phyloP scores from a whole-genome alignment of 2,888 invertebrate genomes.

The Listrodromus nycthemerus region DNA sequence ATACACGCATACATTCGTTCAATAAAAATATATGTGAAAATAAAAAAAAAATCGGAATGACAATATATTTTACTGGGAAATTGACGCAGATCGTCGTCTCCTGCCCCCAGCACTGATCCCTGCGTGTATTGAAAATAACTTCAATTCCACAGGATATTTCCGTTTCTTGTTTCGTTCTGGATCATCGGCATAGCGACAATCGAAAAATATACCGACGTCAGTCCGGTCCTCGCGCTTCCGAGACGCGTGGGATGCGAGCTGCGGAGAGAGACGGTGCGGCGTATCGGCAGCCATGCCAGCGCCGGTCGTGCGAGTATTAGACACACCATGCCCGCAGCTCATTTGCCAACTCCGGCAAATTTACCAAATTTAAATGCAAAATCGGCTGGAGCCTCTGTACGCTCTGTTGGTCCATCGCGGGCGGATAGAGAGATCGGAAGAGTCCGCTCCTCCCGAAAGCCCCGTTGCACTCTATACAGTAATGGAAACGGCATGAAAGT shows the following conservation, averaged over 20 bases:
- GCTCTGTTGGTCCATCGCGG: constrained; percentile 60
- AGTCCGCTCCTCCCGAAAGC: background rate
- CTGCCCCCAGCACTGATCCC: background rate
- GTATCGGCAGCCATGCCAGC: constrained; percentile 77
- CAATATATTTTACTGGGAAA: background rate
- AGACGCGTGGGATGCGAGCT: constrained; percentile 77
- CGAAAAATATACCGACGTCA: constrained; percentile 23
- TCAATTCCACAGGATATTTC: background rate
- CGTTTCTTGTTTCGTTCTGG: no score
- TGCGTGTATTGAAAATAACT: background rate
- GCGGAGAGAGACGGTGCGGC: constrained; percentile 52
- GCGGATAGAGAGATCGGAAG: constrained; percentile 11
- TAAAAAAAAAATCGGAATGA: background rate
- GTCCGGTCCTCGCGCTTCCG: constrained; percentile 68
- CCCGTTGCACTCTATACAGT: constrained; percentile 17
- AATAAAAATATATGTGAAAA: background rate
- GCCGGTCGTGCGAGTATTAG: constrained; percentile 77
- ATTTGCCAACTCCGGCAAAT: constrained; percentile 84
- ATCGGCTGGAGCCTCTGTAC: constrained; percentile 78
- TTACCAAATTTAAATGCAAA: constrained; percentile 84
- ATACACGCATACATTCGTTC: background rate
- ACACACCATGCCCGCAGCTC: constrained; percentile 82
- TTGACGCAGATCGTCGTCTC: background rate
- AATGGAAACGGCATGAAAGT: constrained; percentile 55
- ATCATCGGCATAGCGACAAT: background rate